Conservation (phyloP, 2,888 invertebrate genomes). For the Zaprionus lineosus region DNA sequence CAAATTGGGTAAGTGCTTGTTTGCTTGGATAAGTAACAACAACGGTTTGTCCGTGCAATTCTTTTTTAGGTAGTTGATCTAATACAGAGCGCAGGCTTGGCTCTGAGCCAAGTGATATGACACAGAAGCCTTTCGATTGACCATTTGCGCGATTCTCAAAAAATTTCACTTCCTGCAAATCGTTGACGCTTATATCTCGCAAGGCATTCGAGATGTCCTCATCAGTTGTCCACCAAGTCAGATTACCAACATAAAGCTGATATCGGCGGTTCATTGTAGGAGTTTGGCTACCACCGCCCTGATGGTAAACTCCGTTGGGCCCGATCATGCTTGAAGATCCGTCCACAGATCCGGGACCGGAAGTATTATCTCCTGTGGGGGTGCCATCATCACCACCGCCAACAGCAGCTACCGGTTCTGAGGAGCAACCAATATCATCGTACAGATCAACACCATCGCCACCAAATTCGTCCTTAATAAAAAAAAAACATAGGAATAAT, state of each 20-base stretch:
- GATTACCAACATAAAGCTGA: conserved; percentile 98
- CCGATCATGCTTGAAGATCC: conserved; percentile 85
- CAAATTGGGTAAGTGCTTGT: conserved; percentile 92
- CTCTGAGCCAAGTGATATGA: conserved; percentile 96
- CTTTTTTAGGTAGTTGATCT: conserved; percentile 97
- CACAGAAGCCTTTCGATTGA: conserved; percentile 99
- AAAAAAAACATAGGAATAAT: not conserved
- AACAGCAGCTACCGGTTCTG: conserved; percentile 88
- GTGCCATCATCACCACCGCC: conserved; percentile 86
- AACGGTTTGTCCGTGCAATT: conserved; percentile 97
- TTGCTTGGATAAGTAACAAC: conserved; percentile 97
- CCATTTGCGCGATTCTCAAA: conserved; percentile 99
- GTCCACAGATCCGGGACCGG: conserved; percentile 84
- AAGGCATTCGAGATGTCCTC: conserved; percentile 97
- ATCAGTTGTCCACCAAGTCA: conserved; percentile 99
- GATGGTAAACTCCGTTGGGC: conserved; percentile 89
- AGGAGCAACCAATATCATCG: conserved; percentile 96
- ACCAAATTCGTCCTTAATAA: conserved; percentile 81
- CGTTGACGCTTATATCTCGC: conserved; percentile 92
- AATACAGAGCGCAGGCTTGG: conserved; percentile 93
- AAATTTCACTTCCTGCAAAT: conserved; percentile 99
- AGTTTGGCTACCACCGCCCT: conserved; percentile 87
- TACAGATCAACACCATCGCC: conserved; percentile 94
- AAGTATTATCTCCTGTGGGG: conserved; percentile 85
- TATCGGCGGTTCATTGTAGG: conserved; percentile 90